Conservation (phyloP, 1,140 invertebrate genomes). For the Trichonephila clavipes region DNA sequence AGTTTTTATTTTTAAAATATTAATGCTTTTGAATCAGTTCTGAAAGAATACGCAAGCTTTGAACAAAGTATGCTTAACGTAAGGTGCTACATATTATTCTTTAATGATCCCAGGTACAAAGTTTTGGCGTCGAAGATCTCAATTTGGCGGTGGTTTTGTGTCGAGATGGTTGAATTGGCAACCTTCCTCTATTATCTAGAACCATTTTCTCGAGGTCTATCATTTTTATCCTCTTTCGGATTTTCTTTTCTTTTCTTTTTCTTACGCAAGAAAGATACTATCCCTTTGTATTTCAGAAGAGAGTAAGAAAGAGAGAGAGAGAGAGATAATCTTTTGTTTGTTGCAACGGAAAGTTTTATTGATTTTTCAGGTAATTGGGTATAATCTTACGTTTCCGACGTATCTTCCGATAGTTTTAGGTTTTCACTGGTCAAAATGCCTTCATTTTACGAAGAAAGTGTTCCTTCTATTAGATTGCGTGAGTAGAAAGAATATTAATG, state of each 20-base stretch:
- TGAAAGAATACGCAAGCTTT: too few relatives aligned
- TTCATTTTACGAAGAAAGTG: constrained; percentile 22
- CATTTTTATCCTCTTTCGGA: constrained; percentile 47
- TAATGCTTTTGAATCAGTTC: neutral
- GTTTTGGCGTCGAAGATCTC: neutral
- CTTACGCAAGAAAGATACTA: neutral
- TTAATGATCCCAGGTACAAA: neutral
- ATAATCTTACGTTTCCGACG: constrained; percentile 20
- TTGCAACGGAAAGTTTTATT: constrained; percentile 50
- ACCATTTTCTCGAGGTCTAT: constrained; percentile 47
- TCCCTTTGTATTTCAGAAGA: constrained; percentile 8
- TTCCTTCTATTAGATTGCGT: constrained; percentile 18
- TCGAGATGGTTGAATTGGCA: neutral
- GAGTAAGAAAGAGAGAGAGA: constrained; percentile 13
- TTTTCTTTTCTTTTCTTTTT: constrained; percentile 4
- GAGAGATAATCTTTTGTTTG: constrained; percentile 52
- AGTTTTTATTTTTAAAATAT: neutral
- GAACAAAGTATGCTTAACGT: too few relatives aligned
- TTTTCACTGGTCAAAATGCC: constrained; percentile 34
- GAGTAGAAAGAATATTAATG: constrained; percentile 5
- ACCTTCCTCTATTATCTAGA: constrained; percentile 30
- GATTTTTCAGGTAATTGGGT: constrained; percentile 60
- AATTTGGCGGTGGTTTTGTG: neutral
- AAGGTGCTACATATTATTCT: too few relatives aligned
- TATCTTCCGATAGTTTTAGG: constrained; percentile 7